Base-by-base conservation (phyloP, 2,113 vertebrate genomes). In the Centropristis striata region DNA sequence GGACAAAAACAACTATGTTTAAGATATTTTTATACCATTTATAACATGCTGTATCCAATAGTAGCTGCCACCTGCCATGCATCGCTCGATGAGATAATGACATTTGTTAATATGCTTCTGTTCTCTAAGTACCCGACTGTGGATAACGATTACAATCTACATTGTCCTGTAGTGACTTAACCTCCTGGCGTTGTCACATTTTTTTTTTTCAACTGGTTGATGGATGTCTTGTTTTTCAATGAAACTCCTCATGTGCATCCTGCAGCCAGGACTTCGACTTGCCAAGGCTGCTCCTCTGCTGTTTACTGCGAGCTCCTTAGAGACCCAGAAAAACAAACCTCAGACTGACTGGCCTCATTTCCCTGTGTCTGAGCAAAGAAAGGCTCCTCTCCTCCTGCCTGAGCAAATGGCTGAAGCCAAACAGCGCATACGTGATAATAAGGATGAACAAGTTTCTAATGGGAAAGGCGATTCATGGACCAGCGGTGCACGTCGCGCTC, bases 241-340 rank as follows among this genome's bases (percentile, higher is more conserved):
- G 51, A 71, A 82, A 36, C 63, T 47, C 36, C 64, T 88, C 54
- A 5, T 13, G 76, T 71, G 76, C 57, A 72, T 85, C 81, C 47
- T 71, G 70, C 67, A 68, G 80, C 58, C 25, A n/a, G 60, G 50
- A 61, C 61, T 59, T 54, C 36, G 49, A 46, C 67, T 58, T 23
- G 49, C 71, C 42, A 16, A 42, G 27, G 55, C 66, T 39, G 37
- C 70, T 82, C 59, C 71, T 37, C 49, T 71, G 82, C 80, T 78
- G 84, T 87, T 86, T 90, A 87, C 85, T 81, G 71, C 81, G 73
- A 83, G 85, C 80, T 88, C 85, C 81, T 83, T 46, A 77, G 85
- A 86, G 81, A 77, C 50, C 50, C 47, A 54, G 75, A 37, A 53
- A 84, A 88, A 87, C 79, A 86, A 82, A 81, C 72, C 59, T 80